phyloP scores from a whole-genome alignment of 1,140 invertebrate genomes.

The Eumaeus atala region DNA sequence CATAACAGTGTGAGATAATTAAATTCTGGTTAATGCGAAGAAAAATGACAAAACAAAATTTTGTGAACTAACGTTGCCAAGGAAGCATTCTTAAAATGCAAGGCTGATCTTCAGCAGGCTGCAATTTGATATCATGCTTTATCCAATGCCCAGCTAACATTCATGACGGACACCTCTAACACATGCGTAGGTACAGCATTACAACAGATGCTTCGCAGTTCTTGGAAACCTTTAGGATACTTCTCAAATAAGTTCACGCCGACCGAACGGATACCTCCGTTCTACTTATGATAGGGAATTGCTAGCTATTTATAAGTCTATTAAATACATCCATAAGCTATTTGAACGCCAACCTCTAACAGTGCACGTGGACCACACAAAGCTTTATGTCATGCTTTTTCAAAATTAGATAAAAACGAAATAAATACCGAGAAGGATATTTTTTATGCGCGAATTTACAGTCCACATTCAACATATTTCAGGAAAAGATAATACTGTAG shows the following conservation, averaged over 20 bases:
- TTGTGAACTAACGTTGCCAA: conserved; percentile 10
- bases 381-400: conserved; percentile 32
- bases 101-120: neutral
- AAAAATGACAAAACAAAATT: conserved; percentile 28
- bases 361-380: conserved; percentile 17
- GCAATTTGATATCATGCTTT: neutral
- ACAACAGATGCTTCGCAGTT: conserved; percentile 2
- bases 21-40: conserved; percentile 13
- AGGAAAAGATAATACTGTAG: conserved; percentile 27
- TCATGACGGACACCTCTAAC: neutral
- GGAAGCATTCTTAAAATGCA: neutral
- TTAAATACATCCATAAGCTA: conserved; percentile 39
- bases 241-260: conserved; percentile 11
- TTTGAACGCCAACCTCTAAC: conserved; percentile 30
- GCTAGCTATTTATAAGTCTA: conserved; percentile 31
- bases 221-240: conserved; percentile 12
- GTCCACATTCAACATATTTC: conserved; percentile 23
- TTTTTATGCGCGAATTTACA: conserved; percentile 28
- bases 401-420: conserved; percentile 20
- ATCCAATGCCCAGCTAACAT: neutral
- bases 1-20: conserved; percentile 28
- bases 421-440: conserved; percentile 22
- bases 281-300: conserved; percentile 33
- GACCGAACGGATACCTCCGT: conserved; percentile 34
- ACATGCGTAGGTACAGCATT: conserved; percentile 8